phyloP scores from a whole-genome alignment of 2,888 invertebrate species.

The Phyllotreta striolata region DNA sequence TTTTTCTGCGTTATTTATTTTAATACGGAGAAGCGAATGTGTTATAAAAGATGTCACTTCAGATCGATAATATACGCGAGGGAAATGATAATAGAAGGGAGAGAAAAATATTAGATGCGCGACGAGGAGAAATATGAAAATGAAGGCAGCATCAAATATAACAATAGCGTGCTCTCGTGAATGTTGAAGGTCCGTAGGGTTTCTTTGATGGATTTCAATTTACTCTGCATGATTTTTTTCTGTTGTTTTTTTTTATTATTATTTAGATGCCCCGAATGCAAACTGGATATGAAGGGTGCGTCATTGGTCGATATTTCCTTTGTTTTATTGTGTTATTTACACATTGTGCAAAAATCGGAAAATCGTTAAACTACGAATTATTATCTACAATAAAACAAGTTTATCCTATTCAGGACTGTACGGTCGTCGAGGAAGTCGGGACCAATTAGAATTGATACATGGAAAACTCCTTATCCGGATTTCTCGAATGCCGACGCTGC shows the following conservation, averaged over 20 bases:
- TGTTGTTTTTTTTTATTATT: neutral
- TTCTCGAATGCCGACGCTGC: slow-evolving; percentile 21
- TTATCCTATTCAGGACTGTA: too few relatives aligned
- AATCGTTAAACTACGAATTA: too few relatives aligned
- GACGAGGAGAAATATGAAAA: slow-evolving; percentile 57
- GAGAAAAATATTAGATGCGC: slow-evolving; percentile 46
- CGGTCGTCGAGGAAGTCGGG: too few relatives aligned
- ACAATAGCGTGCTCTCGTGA: slow-evolving; percentile 57
- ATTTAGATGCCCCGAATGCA: slow-evolving; percentile 23
- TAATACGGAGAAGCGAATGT: slow-evolving; percentile 47
- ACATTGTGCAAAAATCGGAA: too few relatives aligned
- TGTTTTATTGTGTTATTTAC: too few relatives aligned
- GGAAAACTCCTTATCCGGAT: slow-evolving; percentile 18
- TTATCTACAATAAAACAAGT: too few relatives aligned
- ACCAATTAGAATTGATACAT: slow-evolving; percentile 15
- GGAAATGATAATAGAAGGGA: slow-evolving; percentile 54
- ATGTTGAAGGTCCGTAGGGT: slow-evolving; percentile 56
- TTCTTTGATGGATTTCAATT: slow-evolving; percentile 60
- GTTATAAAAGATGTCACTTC: slow-evolving; percentile 58
- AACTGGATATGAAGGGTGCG: neutral
- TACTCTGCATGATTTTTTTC: slow-evolving; percentile 51
- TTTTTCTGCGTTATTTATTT: slow-evolving; percentile 47
- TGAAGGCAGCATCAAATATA: slow-evolving; percentile 54
- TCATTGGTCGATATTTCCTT: too few relatives aligned
- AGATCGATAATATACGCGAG: slow-evolving; percentile 60